Base-by-base conservation (phyloP, 2,113 vertebrate species). In the Ptilonorhynchus violaceus region DNA sequence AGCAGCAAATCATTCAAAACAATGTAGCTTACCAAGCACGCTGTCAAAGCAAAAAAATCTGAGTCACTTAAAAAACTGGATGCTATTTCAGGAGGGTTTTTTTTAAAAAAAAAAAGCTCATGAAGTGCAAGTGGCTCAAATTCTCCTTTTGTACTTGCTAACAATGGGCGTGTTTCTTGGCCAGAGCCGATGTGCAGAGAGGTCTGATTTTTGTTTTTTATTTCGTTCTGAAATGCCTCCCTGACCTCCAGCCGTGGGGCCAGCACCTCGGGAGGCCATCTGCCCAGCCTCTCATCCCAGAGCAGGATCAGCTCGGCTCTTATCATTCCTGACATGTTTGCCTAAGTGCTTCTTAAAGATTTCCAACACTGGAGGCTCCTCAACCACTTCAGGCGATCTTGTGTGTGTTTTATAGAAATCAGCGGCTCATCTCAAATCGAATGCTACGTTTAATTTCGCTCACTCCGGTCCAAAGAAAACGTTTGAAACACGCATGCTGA, bases 1-100 rank as follows among this genome's bases (percentile, higher is more conserved):
- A 96, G 78, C 94, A 96, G 94, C 92, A 96, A 95, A 96, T 97
- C 92, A 94, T 88, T 95, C 91, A 89, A 66, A 96, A 95, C 91
- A 93, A 93, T 66, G 69, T 67, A 94, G 92, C 96, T 97, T 93
- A 97, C 92, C 92, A 94, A 88, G 94, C 95, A 96, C 31, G 6
- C 89, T 94, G 93, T 96, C 90, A 96, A 96, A 91, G 97, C 88
- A 95, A 88, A 78, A 87, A 94, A 81, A 84, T 88, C 88, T 85
- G 91, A 94, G 92, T 95, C 95, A 93, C 84, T 92, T 76, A 53
- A 95, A 94, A 68, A 93, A 96, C 93, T 91, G 91, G 91, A 95
- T 95, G 94, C 90, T 95, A 76, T 96, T 97, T 97, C 95, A 93
- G 85, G 88, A 86, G 46, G 30, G 7, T 4, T 4, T 66, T 66